Percentiles rank a stretch among this genome's conserved stretches.
phyloP scores from a whole-genome alignment of 2,113 vertebrate genomes.

The Microcebus jonahi region DNA sequence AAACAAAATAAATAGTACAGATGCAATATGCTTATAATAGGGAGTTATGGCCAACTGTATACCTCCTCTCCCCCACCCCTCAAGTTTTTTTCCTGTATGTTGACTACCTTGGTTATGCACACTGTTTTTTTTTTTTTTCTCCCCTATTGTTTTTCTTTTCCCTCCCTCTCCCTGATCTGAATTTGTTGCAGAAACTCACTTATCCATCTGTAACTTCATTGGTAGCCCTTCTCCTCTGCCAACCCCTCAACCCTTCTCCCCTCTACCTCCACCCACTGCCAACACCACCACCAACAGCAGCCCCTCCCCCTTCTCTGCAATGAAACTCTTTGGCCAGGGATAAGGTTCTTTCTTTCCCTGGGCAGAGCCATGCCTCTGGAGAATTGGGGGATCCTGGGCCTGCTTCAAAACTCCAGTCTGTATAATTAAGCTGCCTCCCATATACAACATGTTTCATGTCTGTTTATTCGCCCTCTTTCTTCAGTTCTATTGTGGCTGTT shows the following conservation, averaged over 20 bases:
- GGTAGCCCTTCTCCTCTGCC: background rate
- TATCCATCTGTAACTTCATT: slow-evolving; percentile 31
- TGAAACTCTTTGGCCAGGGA: slow-evolving; percentile 22
- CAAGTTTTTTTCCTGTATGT: slow-evolving; percentile 8
- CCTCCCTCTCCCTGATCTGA: background rate
- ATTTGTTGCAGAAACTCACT: slow-evolving; percentile 52
- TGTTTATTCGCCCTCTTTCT: background rate
- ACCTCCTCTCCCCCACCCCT: background rate
- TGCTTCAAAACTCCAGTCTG: slow-evolving; percentile 32
- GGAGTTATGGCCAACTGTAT: background rate
- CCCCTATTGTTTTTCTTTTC: background rate
- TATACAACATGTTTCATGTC: background rate
- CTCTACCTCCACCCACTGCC: background rate
- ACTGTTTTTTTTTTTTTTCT: background rate
- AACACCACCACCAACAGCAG: background rate
- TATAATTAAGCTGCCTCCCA: slow-evolving; percentile 30
- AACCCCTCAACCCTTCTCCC: background rate
- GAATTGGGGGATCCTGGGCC: background rate
- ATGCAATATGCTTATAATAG: slow-evolving; percentile 34
- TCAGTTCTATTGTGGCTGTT: background rate
- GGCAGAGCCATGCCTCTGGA: background rate
- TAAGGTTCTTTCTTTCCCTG: background rate
- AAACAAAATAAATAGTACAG: slow-evolving; percentile 47
- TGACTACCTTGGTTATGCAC: background rate
- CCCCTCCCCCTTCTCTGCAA: background rate